Evolutionary conservation across 2,113 vertebrate genomes (phyloP).

Genomic region (Podarcis muralis): DNA sequence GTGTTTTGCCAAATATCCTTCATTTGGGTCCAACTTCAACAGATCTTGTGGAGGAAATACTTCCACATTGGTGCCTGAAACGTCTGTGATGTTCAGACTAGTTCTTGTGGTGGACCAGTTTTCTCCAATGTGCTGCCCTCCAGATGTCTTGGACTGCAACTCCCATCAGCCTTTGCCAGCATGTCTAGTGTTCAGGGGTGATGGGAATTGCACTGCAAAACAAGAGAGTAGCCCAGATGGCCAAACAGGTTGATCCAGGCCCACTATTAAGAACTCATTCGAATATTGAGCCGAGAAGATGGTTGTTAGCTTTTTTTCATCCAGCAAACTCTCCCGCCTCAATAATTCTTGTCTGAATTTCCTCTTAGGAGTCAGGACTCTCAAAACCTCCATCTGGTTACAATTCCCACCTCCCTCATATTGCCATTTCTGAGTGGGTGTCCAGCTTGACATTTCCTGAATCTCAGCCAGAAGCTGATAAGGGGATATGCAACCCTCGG

Average conservation of each 20-base stretch:
- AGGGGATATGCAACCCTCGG: neutral
- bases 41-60: neutral
- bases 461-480: slow-evolving; percentile 43
- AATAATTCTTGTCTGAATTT: slow-evolving; percentile 63
- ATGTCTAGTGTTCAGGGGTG: neutral
- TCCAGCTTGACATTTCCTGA: slow-evolving; percentile 72
- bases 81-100: neutral
- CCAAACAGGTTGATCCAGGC: neutral
- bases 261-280: neutral
- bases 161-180: neutral
- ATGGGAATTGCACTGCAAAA: neutral
- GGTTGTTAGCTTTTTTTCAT: neutral
- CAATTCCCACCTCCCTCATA: slow-evolving; percentile 80
- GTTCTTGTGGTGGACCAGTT: neutral
- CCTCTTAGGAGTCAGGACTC: slow-evolving; percentile 53
- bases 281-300: neutral
- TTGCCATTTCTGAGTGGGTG: slow-evolving; percentile 83
- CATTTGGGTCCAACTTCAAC: too few species aligned
- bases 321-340: neutral
- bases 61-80: neutral
- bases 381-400: slow-evolving; percentile 51
- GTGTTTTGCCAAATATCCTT: neutral
- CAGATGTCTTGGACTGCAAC: neutral
- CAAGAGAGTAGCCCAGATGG: neutral
- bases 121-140: neutral